Conservation (phyloP, 2,113 vertebrate genomes). For the Corythoichthys haematopterus region DNA sequence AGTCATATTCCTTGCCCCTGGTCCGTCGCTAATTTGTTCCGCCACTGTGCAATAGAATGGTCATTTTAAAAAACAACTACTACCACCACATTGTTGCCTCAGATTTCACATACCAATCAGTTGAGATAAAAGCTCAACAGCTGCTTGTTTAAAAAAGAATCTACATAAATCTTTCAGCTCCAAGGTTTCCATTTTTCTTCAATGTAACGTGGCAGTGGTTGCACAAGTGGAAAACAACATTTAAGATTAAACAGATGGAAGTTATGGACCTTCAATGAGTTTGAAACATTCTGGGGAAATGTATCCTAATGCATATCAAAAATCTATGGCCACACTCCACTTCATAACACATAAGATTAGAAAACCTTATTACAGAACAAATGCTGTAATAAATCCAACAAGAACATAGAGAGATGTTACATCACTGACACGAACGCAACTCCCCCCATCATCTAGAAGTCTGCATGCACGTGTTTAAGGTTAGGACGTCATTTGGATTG, state of each 20-base stretch:
- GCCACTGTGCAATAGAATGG: neutral
- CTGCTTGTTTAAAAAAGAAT: constrained; percentile 24
- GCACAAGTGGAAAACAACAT: constrained; percentile 56
- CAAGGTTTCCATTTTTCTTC: constrained; percentile 23
- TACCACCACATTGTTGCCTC: neutral
- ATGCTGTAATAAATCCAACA: constrained; percentile 9
- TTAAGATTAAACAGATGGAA: constrained; percentile 35
- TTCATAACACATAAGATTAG: neutral
- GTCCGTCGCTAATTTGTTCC: too few relatives aligned
- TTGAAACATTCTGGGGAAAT: neutral
- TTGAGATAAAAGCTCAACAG: neutral
- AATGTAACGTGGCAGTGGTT: constrained; percentile 61
- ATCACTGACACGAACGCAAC: neutral
- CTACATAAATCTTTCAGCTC: constrained; percentile 32
- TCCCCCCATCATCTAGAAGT: neutral
- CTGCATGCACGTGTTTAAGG: neutral
- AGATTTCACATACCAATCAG: neutral
- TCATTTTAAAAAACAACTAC: neutral
- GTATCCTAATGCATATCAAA: neutral
- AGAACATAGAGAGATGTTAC: too few relatives aligned
- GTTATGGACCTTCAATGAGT: neutral
- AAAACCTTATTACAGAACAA: constrained; percentile 13
- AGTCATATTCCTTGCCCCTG: too few relatives aligned
- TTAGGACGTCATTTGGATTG: neutral
- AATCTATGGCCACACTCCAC: neutral